Base-by-base conservation (phyloP, 2,888 invertebrate species). In the Tholera decimalis region DNA sequence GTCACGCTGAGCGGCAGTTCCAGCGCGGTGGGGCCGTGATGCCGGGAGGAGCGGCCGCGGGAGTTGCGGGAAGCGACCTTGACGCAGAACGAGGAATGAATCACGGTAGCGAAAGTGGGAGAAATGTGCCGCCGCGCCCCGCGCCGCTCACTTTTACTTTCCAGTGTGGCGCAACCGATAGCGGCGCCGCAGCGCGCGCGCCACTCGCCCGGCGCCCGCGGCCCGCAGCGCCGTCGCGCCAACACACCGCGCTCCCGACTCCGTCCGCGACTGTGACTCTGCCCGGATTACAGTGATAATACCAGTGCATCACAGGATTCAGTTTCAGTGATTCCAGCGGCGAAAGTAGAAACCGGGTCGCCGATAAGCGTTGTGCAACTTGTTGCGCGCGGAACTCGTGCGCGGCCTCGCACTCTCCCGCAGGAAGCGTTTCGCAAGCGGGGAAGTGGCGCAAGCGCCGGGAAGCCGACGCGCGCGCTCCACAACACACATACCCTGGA, bases 201-300 rank as follows among this genome's bases (percentile, higher is more conserved):
- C 92, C 95, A 94, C 94, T 94, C 94, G 94, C 91, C 91, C 94
- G 94, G 94, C 94, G 94, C 93, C 92, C 94, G 94, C 94, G 94
- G 94, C 94, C 93, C 94, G 92, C 92, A 92, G 93, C 94, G 93
- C 94, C 93, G 93, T 92, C 90, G 93, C 93, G 93, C 93, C 92
- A 88, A 85, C 84, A 83, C 62, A 77, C 83, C 89, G 88, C 87
- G 89, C 86, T 89, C 87, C 83, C 63, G 79, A 87, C 83, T 83
- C 85, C 86, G 69, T 77, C 82, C 87, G 87, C 86, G 87, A 86
- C 86, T 80, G 88, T 88, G 87, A 87, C 89, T 87, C 88, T 90
- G 89, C 92, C 92, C 92, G 95, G 94, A 95, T 95, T 95, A 94
- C 95, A 95, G 95, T 95, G 95, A 87, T 84, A 86, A 86, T 80